These are phyloP conservation scores for Clinocottus analis DNA, from an alignment of 2,113 vertebrate genomes.

Conservation along the genomic window DNA sequence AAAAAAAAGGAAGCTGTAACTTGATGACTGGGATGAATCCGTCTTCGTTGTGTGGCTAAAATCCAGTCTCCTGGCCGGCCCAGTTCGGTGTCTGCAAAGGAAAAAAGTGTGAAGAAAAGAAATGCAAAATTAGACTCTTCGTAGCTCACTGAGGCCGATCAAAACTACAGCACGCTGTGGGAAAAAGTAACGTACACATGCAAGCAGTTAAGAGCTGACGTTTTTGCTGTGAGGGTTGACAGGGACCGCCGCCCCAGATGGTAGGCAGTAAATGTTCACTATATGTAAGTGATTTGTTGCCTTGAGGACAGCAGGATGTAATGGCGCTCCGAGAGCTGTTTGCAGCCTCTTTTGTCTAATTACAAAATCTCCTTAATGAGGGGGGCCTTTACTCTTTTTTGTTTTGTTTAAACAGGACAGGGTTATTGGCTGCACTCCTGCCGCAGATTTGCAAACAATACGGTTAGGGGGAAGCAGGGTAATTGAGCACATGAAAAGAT, in stretches of 20 bases:
- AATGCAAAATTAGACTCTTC: conserved; percentile 32
- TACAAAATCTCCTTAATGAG: conserved; percentile 75
- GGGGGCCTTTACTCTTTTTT: conserved; percentile 3
- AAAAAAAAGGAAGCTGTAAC: conserved; percentile 40
- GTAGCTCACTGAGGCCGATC: conserved; percentile 30
- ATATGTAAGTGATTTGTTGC: conserved; percentile 78
- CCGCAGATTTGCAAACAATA: conserved; percentile 72
- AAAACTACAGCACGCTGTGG: conserved; percentile 52
- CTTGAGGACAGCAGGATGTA: conserved; percentile 74
- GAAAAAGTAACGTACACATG: conserved; percentile 66
- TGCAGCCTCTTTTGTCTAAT: conserved; percentile 75
- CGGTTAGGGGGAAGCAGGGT: conserved; percentile 9
- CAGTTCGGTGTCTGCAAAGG: conserved; percentile 74
- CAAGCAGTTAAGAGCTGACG: conserved; percentile 70
- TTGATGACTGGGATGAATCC: conserved; percentile 51
- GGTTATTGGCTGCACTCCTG: conserved; percentile 54
- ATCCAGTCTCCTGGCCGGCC: conserved; percentile 75
- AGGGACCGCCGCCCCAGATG: conserved; percentile 75
- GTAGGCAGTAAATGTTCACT: conserved; percentile 71
- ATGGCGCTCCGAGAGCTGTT: conserved; percentile 70
- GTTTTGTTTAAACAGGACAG: conserved; percentile 42
- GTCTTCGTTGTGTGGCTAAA: conserved; percentile 56
- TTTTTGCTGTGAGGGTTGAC: conserved; percentile 69
- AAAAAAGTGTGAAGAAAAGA: conserved; percentile 43
- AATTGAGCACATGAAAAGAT: conserved; percentile 73